Evolutionary conservation across 2,113 vertebrate species (phyloP), one percentile per base, ranked within the genome.

Genomic region (Alligator sinensis): DNA sequence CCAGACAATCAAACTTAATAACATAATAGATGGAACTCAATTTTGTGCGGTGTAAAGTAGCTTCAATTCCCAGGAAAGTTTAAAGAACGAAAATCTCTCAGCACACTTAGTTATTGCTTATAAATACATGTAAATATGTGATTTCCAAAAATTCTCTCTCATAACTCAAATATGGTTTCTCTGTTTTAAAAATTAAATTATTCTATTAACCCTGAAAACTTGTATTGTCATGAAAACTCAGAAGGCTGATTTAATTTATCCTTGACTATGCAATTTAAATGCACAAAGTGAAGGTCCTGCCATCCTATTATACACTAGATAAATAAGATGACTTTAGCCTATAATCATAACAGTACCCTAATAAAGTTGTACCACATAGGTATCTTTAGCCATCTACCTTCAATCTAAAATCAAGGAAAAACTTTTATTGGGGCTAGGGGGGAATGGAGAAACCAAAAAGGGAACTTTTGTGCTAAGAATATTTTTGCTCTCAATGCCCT

Each of bases 181-280:
- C 25, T 16, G 28, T 96, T 90, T 94, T n/a, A 84, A 83, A 87
- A 87, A 64, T 92, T 89, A 38, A 57, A 63, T 86, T 91, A 91
- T 88, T 87, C 57, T 47, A 90, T 59, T 27, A 57, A 62, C 38
- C 15, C 90, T 97, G 88, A 9, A 76, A 97, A 78, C n/a, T 14
- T 11, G 3, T 16, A 80, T 55, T 86, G 57, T 24, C 58, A 88
- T 17, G 27, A 89, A 92, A 92, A 94, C 24, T 55, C 54, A 94
- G 68, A 72, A 76, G 57, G 88, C 27, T 82, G 58, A 96, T 91
- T 86, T 76, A 64, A 63, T 92, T 87, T 75, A 58, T 27, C 86
- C 68, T 88, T 94, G 14, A 62, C 59, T 87, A 93, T 83, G 63
- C 22, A 25, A 47, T 95, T 91, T 83, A 95, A 77, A 96, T 90